A percentile compares a stretch with the other conserved stretches of the same genome.
phyloP scores from a whole-genome alignment of 2,888 invertebrate genomes.

The Spicauda simplicius region DNA sequence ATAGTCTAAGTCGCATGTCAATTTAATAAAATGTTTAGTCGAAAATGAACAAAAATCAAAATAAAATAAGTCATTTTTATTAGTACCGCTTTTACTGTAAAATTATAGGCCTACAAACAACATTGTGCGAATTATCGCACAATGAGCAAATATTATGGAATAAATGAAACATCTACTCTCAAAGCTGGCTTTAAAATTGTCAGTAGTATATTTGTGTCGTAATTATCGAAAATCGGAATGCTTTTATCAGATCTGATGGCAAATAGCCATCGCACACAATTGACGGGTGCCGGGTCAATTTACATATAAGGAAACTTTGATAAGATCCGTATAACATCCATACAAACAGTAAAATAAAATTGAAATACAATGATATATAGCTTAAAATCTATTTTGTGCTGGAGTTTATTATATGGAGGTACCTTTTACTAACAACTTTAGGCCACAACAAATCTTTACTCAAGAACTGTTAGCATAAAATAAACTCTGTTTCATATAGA shows the following conservation, averaged over 20 bases:
- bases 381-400: conserved; percentile 1
- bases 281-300: too few species aligned
- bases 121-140: background rate
- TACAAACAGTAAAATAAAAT: background rate
- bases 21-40: background rate
- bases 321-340: too few species aligned
- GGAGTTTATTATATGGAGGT: background rate
- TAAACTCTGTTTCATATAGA: background rate
- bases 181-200: too few species aligned
- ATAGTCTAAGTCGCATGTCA: background rate
- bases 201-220: too few species aligned
- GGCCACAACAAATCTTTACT: background rate
- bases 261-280: too few species aligned
- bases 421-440: background rate
- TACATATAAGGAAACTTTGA: too few species aligned
- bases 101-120: background rate
- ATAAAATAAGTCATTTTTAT: background rate
- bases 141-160: too few species aligned
- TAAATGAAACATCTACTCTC: too few species aligned
- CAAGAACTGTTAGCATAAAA: background rate
- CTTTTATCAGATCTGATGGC: too few species aligned
- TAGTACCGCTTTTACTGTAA: background rate
- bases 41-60: background rate
- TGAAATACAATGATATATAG: background rate
- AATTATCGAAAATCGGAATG: too few species aligned